Percentiles rank a stretch among this genome's conserved stretches.
Conservation (phyloP, 2,888 invertebrate genomes). For the Emesis furor region DNA sequence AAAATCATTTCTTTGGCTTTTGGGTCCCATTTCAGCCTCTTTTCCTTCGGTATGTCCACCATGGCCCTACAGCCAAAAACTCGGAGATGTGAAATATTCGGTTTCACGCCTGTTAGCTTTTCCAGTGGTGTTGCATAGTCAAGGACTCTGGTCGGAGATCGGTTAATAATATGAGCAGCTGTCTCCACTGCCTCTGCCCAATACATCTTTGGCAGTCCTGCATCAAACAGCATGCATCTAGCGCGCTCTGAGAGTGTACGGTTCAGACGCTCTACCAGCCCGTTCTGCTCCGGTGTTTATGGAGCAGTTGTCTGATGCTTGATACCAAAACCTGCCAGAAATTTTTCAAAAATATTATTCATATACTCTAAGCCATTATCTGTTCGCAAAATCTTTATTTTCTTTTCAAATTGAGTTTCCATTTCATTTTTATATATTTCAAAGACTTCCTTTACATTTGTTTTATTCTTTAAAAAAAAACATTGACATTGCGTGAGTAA, state of each 20-base stretch:
- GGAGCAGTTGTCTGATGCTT: slow-evolving; percentile 68
- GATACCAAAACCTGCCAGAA: slow-evolving; percentile 64
- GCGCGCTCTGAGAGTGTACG: slow-evolving; percentile 50
- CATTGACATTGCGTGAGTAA: slow-evolving; percentile 12
- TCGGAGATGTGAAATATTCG: neutral
- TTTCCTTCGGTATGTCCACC: neutral
- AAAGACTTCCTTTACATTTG: neutral
- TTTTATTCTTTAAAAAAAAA: slow-evolving; percentile 1
- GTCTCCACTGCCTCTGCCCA: neutral
- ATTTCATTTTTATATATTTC: slow-evolving; percentile 17
- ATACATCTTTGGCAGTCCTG: neutral
- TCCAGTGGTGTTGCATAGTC: too few relatives aligned
- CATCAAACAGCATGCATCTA: slow-evolving; percentile 31
- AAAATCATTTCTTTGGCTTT: slow-evolving; percentile 73
- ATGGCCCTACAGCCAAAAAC: neutral
- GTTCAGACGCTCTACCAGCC: slow-evolving; percentile 74
- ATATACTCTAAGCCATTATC: slow-evolving; percentile 56
- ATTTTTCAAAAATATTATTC: slow-evolving; percentile 45
- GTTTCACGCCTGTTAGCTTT: neutral
- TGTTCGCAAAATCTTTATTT: slow-evolving; percentile 10
- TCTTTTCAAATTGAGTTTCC: slow-evolving; percentile 12
- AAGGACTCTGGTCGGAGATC: too few relatives aligned
- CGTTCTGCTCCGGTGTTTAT: slow-evolving; percentile 77
- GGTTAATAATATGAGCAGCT: too few relatives aligned
- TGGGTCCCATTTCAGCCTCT: slow-evolving; percentile 77